Evolutionary conservation across 2,797 vertebrate genomes (phyloP).

Genomic region (Oophaga sylvatica): DNA sequence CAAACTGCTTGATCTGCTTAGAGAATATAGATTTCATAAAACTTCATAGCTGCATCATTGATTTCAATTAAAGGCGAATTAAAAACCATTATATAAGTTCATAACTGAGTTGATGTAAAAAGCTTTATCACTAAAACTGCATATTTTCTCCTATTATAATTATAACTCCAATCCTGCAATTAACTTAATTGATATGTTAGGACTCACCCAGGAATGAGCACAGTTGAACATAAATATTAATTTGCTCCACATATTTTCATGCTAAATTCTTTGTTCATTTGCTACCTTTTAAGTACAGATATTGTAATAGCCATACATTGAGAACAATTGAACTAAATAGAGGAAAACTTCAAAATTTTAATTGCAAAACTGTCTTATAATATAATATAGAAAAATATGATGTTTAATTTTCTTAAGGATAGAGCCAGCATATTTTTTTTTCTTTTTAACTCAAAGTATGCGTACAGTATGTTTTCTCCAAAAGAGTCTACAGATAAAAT

Average conservation of each 20-base stretch:
- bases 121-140: neutral
- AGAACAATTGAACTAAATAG: no score
- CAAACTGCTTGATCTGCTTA: slow-evolving; percentile 30
- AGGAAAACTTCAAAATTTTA: no score
- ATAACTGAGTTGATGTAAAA: neutral
- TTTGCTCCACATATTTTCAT: slow-evolving; percentile 1
- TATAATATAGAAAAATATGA: no score
- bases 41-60: neutral
- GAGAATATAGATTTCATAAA: slow-evolving; percentile 42
- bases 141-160: slow-evolving; percentile 3
- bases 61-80: slow-evolving; percentile 39
- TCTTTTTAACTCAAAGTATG: no score
- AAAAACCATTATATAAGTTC: slow-evolving; percentile 1
- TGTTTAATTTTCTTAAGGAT: no score
- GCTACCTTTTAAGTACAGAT: neutral
- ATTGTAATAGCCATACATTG: neutral
- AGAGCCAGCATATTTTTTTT: no score
- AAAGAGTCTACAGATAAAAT: no score
- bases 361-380: no score
- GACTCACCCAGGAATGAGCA: neutral
- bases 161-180: neutral
- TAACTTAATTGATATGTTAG: slow-evolving; percentile 1
- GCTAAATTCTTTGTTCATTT: neutral
- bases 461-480: no score
- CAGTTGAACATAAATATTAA: neutral